phyloP scores from a whole-genome alignment of 2,888 invertebrate species.

The Adelognathus sp. region DNA sequence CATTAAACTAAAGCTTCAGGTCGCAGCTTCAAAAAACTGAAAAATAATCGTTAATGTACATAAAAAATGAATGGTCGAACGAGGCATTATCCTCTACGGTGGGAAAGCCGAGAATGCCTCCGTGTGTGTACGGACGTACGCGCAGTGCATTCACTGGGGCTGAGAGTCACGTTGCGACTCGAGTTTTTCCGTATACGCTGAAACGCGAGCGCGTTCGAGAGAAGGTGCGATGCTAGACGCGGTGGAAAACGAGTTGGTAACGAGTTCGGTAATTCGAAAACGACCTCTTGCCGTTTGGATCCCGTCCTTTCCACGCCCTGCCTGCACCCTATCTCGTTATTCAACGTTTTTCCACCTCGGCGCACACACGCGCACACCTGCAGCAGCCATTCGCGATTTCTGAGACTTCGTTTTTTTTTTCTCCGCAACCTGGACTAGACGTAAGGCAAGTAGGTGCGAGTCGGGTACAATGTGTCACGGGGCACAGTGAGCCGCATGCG shows the following conservation, averaged over 20 bases:
- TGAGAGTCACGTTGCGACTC: conserved; percentile 27
- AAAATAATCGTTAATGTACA: no score
- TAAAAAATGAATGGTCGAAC: not conserved
- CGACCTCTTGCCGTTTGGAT: conserved; percentile 43
- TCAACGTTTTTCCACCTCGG: conserved; percentile 24
- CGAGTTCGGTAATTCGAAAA: conserved; percentile 64
- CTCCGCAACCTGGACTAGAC: not conserved
- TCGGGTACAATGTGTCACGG: no score
- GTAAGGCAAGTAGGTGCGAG: not conserved
- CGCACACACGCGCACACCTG: not conserved
- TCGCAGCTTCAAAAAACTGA: no score
- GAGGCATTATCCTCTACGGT: not conserved
- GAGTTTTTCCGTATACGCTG: conserved; percentile 35
- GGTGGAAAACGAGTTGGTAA: conserved; percentile 63
- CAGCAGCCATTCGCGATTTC: not conserved
- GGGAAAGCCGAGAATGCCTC: not conserved
- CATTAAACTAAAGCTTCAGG: no score
- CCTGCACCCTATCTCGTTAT: conserved; percentile 51
- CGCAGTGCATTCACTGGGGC: not conserved
- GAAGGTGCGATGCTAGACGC: conserved; percentile 54
- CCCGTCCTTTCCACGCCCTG: conserved; percentile 22
- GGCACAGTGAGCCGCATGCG: no score
- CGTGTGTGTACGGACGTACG: conserved; percentile 2
- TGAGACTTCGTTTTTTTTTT: not conserved
- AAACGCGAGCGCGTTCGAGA: not conserved